These are phyloP conservation scores for Datnioides undecimradiatus DNA, from an alignment of 2,113 vertebrate genomes.

Conservation along the genomic window DNA sequence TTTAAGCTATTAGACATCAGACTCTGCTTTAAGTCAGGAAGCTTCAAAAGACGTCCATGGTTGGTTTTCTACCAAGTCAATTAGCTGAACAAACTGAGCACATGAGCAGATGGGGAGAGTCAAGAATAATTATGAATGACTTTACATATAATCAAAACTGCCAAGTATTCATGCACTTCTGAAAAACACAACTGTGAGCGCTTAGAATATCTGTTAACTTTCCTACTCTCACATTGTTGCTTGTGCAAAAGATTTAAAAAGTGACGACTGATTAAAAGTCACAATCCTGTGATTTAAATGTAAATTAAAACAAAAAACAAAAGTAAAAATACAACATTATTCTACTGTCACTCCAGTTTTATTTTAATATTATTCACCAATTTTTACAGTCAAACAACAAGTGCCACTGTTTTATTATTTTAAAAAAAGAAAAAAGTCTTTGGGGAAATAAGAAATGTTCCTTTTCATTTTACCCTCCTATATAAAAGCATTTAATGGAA, in stretches of 20 bases:
- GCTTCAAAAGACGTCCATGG: neutral
- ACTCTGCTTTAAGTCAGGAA: neutral
- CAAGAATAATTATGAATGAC: constrained; percentile 7
- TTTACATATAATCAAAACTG: constrained; percentile 7
- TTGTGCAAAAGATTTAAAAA: neutral
- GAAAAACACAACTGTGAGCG: neutral
- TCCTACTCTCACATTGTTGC: neutral
- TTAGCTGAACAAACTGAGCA: constrained; percentile 18
- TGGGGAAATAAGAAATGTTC: too few species aligned
- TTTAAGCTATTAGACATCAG: neutral
- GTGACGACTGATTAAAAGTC: neutral
- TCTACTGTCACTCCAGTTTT: neutral
- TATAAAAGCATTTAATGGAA: too few species aligned
- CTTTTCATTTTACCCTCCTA: too few species aligned
- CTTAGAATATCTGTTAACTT: neutral
- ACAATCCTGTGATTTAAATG: neutral
- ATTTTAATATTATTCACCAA: too few species aligned
- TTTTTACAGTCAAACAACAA: too few species aligned
- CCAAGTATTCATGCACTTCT: neutral
- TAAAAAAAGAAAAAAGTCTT: too few species aligned
- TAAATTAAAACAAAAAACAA: neutral
- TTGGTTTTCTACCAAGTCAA: constrained; percentile 3
- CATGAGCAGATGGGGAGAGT: constrained; percentile 34
- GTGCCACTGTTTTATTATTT: too few species aligned
- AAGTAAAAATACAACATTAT: neutral